Evolutionary conservation across 2,113 vertebrate species (phyloP), one percentile per base, ranked within the genome.

Genomic region (Oryzias curvinotus): DNA sequence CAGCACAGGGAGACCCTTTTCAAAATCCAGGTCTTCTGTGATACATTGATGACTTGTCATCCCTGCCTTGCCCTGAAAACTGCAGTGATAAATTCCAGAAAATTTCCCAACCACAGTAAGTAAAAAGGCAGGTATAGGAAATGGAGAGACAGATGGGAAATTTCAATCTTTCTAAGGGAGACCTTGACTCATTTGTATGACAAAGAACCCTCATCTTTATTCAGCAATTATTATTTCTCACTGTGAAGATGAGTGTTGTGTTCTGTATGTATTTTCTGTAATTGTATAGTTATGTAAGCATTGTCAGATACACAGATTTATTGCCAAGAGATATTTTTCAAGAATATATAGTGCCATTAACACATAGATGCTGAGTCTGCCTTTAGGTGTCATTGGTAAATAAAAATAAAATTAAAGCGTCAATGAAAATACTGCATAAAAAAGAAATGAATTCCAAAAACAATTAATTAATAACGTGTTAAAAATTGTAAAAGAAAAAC

Each of bases 211-310:
- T 28, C 61, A 19, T 49, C 55, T 78, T 52, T 54, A 14, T 56
- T 73, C 54, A 44, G 43, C 18, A 50, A 57, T 30, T 44, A 19
- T 52, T 65, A 23, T 21, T 44, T 46, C 16, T 44, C 16, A 69
- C 62, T 45, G 51, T 58, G 48, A 53, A 68, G 46, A 26, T 68
- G 61, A 61, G 25, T 41, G 15, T 49, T 52, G 46, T 68, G 25
- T 62, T 64, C 28, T 46, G 8, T 10, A 52, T 57, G 21, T 61
- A 43, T 75, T 75, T 62, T n/a, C 30, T 49, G 60, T 57, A 26
- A 48, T 75, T 49, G 13, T 78, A 28, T 48, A 16, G 61, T 86
- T 82, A 83, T 56, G 62, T 67, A 85, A 75, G 59, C 15, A 16
- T 44, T 49, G 47, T 61, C 41, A 57, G 51, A 49, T 52, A 55